Base-by-base conservation (phyloP, 2,888 invertebrate genomes). In the Dione juno region DNA sequence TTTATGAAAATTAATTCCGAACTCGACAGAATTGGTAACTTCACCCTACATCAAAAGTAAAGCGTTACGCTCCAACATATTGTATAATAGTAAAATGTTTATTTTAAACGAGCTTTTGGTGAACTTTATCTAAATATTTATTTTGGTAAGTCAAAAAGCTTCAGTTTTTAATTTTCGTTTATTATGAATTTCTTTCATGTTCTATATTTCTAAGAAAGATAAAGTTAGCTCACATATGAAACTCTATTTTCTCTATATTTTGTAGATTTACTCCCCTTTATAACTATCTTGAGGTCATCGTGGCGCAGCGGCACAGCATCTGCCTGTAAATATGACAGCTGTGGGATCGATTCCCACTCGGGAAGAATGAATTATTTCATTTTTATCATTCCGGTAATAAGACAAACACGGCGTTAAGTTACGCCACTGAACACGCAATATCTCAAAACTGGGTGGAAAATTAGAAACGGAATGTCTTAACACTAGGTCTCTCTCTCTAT, bases 1-100 rank as follows among this genome's bases (percentile, higher is more conserved):
- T 78, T 78, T 77, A 77, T 77, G 80, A 79, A 77, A 79, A 80
- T 82, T 82, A 82, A 82, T 81, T 80, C 77, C 75, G 69, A 78
- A 79, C 76, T 76, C 35, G 21, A 61, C 45, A 45, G 58, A 65
- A 66, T 59, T 54, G 65, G 69, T 58, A 61, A 66, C 69, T 70
- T 67, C 66, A 65, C 71, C 70, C 58, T 68, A 63, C 48, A 68
- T 68, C 63, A 68, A 71, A 65, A 61, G 52, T 66, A 65, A 48
- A 54, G 19, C 37, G 53, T 68, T 53, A 53, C 41, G 41, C 28
- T 16, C 11, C 6, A 40, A 37, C 37, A 37, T 54, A 54, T 57
- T 68, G 19, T 68, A 45, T 16, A 45, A 61, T 28, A 61, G n/a
- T n/a, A 28, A 28, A 50, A 50, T 10, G 19, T 40, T 64, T 64